Conservation (phyloP, 2,888 invertebrate genomes). For the Seira sanloemensis region DNA sequence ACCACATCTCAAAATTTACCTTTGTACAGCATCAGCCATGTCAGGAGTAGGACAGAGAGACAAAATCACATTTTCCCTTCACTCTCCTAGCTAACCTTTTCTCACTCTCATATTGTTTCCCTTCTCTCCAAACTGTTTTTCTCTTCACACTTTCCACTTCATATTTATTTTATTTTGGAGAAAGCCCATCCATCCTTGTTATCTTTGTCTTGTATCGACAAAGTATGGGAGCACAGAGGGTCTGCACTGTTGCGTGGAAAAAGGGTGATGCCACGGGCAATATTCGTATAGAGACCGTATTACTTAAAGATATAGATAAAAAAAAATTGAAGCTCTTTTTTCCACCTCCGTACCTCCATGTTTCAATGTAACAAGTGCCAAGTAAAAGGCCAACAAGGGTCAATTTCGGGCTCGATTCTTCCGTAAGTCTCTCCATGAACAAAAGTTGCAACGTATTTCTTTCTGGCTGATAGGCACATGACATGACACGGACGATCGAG, state of each 20-base stretch:
- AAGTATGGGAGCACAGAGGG: too few species aligned
- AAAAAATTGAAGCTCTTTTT: neutral
- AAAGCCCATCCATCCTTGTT: slow-evolving; percentile 27
- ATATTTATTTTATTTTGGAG: too few species aligned
- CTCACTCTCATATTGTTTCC: slow-evolving; percentile 28
- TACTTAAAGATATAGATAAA: neutral
- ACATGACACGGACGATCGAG: neutral
- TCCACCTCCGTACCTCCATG: neutral
- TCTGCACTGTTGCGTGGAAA: slow-evolving; percentile 21
- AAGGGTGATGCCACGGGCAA: neutral
- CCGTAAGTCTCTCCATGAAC: too few species aligned
- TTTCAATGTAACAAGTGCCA: neutral
- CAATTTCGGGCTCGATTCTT: too few species aligned
- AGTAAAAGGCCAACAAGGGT: neutral
- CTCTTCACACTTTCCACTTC: neutral
- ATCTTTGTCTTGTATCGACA: slow-evolving; percentile 32
- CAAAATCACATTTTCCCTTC: slow-evolving; percentile 29
- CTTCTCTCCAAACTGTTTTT: slow-evolving; percentile 16
- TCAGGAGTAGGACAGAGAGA: neutral
- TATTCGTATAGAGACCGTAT: neutral
- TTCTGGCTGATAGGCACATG: slow-evolving; percentile 16
- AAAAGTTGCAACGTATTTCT: too few species aligned
- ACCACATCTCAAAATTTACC: too few species aligned
- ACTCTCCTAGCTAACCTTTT: neutral
- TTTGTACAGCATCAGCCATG: neutral